A percentile compares a stretch with the other conserved stretches of the same genome.
phyloP scores from a whole-genome alignment of 2,113 vertebrate species.

The Corythornis vintsioides region DNA sequence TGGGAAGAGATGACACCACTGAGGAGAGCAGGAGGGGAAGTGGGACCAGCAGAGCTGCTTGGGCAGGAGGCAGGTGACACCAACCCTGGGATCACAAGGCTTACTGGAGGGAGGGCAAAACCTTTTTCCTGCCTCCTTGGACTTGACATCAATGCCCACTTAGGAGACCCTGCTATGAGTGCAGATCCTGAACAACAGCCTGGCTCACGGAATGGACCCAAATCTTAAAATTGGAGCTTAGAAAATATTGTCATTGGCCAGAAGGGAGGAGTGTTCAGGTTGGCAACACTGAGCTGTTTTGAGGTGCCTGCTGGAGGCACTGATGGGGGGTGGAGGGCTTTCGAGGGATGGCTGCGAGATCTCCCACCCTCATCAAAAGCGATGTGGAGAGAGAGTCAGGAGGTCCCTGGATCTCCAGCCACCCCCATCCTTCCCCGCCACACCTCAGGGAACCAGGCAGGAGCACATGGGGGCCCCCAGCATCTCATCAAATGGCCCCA shows the following conservation, averaged over 20 bases:
- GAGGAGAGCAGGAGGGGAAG: neutral
- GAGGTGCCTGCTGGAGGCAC: neutral
- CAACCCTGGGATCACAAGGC: neutral
- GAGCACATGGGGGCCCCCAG: neutral
- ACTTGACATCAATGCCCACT: neutral
- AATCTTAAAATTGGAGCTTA: neutral
- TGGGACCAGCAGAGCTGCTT: neutral
- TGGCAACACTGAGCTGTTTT: conserved; percentile 11
- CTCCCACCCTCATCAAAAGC: neutral
- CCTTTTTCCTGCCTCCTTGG: neutral
- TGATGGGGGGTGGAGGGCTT: neutral
- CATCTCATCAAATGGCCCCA: neutral
- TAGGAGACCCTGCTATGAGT: neutral
- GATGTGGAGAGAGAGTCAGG: neutral
- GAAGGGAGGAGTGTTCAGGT: neutral
- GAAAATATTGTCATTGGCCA: neutral
- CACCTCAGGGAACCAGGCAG: neutral
- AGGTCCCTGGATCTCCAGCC: neutral
- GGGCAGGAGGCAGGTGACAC: neutral
- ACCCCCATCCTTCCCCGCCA: neutral
- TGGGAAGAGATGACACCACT: neutral
- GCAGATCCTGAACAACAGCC: neutral
- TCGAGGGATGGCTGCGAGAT: neutral
- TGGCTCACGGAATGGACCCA: neutral
- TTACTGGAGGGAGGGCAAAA: neutral